Percentiles rank a stretch among this genome's conserved stretches.
Conservation (phyloP, 2,888 invertebrate species). For the Prosapia bicincta region DNA sequence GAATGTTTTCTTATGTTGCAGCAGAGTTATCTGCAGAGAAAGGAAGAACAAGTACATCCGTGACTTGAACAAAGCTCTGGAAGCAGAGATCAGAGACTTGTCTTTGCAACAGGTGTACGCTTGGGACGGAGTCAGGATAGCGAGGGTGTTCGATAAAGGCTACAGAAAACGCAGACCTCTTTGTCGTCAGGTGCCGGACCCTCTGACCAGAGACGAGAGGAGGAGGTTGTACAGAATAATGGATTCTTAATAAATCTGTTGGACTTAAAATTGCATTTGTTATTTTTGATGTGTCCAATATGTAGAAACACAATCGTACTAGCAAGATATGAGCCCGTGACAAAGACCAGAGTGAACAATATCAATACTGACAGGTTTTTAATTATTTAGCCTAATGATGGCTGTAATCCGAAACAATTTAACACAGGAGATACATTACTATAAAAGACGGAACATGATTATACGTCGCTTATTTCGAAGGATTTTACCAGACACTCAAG, state of each 20-base stretch:
- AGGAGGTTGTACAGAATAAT: background rate
- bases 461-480: too few species aligned
- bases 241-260: conserved; percentile 13
- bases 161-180: conserved; percentile 11
- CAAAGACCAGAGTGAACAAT: too few species aligned
- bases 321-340: too few species aligned
- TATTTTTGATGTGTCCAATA: too few species aligned
- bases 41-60: conserved; percentile 9
- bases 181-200: conserved; percentile 19
- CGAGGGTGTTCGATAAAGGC: conserved; percentile 16
- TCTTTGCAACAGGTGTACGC: conserved; percentile 22
- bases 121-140: conserved; percentile 24
- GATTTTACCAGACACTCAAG: too few species aligned
- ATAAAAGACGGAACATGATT: too few species aligned
- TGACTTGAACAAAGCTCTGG: background rate
- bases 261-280: too few species aligned
- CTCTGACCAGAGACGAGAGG: conserved; percentile 7
- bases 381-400: too few species aligned
- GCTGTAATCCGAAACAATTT: too few species aligned
- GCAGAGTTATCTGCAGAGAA: conserved; percentile 14
- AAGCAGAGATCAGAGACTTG: conserved; percentile 4
- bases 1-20: background rate
- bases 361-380: too few species aligned
- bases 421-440: too few species aligned
- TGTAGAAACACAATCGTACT: too few species aligned